phyloP scores from a whole-genome alignment of 1,140 invertebrate genomes.

The Heliconius himera region DNA sequence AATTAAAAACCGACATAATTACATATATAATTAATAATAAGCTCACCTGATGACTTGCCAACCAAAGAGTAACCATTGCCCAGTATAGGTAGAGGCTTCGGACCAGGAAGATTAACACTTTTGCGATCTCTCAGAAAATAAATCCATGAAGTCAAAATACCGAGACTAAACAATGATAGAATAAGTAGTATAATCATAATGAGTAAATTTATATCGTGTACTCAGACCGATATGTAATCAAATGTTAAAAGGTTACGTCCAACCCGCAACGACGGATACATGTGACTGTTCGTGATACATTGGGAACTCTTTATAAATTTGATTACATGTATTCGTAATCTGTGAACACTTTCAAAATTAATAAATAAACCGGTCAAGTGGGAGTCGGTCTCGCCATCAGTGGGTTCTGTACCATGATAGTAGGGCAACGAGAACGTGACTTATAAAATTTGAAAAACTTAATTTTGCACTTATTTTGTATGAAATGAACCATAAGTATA shows the following conservation, averaged over 20 bases:
- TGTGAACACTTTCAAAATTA: neutral
- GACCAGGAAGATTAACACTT: conserved; percentile 51
- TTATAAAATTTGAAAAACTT: too few species aligned
- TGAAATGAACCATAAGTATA: too few species aligned
- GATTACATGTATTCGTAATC: neutral
- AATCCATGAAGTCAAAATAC: conserved; percentile 55
- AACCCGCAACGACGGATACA: neutral
- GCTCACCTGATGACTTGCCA: conserved; percentile 50
- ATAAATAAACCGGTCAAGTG: neutral
- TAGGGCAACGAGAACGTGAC: neutral
- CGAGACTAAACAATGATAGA: conserved; percentile 36
- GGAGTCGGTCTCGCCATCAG: neutral
- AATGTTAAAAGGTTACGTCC: neutral
- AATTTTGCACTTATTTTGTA: too few species aligned
- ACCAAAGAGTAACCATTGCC: conserved; percentile 61
- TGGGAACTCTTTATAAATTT: neutral
- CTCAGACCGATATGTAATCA: neutral
- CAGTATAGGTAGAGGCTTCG: conserved; percentile 54
- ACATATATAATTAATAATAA: neutral
- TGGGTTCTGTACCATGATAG: neutral
- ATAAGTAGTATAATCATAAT: conserved; percentile 49
- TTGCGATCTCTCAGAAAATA: conserved; percentile 46
- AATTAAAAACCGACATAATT: too few species aligned
- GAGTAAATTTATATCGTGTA: neutral
- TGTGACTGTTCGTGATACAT: neutral